These are phyloP conservation scores for Campylomormyrus tamandua DNA, from an alignment of 2,113 vertebrate genomes.

Conservation along the genomic window DNA sequence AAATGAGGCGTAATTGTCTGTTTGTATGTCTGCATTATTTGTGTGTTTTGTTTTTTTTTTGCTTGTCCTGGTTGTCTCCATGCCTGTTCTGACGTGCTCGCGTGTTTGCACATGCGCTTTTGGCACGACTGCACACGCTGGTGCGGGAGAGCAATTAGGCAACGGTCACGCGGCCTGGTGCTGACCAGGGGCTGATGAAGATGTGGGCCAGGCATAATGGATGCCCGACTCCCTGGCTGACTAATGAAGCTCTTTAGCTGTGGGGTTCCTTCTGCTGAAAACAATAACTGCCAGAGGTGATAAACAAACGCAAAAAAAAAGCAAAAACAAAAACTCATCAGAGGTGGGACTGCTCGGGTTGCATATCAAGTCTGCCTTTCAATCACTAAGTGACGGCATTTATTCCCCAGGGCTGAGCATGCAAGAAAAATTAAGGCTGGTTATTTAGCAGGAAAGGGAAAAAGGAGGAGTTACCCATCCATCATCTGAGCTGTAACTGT, in stretches of 20 bases:
- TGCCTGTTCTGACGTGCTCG: neutral
- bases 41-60: neutral
- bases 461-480: neutral
- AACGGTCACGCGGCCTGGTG: slow-evolving; percentile 15
- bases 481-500: neutral
- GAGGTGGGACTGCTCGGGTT: slow-evolving; percentile 5
- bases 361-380: slow-evolving; percentile 20
- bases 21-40: neutral
- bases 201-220: slow-evolving; percentile 40
- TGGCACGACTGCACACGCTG: neutral
- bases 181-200: slow-evolving; percentile 38
- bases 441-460: neutral
- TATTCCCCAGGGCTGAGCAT: neutral
- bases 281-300: slow-evolving; percentile 38
- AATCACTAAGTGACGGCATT: neutral
- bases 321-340: slow-evolving; percentile 18
- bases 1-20: neutral
- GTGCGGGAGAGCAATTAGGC: slow-evolving; percentile 17
- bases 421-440: neutral
- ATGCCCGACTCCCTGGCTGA: slow-evolving; percentile 35
- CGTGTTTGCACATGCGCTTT: neutral
- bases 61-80: neutral
- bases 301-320: neutral
- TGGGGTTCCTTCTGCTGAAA: slow-evolving; percentile 48
- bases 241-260: slow-evolving; percentile 52